Evolutionary conservation across 1,140 invertebrate genomes (phyloP).

Genomic region (Drosophila baimaii): DNA sequence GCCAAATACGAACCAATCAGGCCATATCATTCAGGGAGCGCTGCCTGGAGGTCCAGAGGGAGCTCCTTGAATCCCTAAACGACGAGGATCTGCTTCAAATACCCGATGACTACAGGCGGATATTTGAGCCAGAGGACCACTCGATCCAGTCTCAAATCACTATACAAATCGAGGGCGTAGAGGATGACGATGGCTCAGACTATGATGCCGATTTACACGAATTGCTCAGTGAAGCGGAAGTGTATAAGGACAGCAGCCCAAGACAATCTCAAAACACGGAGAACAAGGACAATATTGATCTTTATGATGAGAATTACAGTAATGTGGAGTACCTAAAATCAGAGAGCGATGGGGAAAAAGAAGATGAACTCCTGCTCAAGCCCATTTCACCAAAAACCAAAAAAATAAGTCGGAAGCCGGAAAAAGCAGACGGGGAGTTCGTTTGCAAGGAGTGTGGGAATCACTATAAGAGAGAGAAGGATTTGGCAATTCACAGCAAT

Average conservation of each 20-base stretch:
- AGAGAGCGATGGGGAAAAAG: background rate
- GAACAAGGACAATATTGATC: background rate
- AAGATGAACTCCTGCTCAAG: background rate
- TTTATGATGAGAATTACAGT: background rate
- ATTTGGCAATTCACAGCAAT: slow-evolving; percentile 54
- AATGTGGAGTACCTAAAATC: background rate
- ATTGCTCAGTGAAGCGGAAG: background rate
- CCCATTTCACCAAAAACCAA: slow-evolving; percentile 3
- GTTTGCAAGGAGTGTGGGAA: slow-evolving; percentile 67
- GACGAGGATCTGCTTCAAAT: slow-evolving; percentile 34
- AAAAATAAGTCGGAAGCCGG: background rate
- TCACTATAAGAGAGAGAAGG: slow-evolving; percentile 43
- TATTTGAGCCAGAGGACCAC: slow-evolving; percentile 5
- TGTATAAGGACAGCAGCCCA: background rate
- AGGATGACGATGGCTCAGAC: background rate
- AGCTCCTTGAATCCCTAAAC: slow-evolving; percentile 28
- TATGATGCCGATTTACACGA: background rate
- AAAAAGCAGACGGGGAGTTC: slow-evolving; percentile 14
- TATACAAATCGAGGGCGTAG: slow-evolving; percentile 7
- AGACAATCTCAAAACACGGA: background rate
- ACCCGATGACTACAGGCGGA: slow-evolving; percentile 25
- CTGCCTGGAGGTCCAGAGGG: slow-evolving; percentile 36
- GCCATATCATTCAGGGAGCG: slow-evolving; percentile 49
- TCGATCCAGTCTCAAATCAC: slow-evolving; percentile 1
- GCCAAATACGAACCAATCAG: slow-evolving; percentile 36